These are phyloP conservation scores for Arothron firmamentum DNA, from an alignment of 2,113 vertebrate species.

Conservation along the genomic window DNA sequence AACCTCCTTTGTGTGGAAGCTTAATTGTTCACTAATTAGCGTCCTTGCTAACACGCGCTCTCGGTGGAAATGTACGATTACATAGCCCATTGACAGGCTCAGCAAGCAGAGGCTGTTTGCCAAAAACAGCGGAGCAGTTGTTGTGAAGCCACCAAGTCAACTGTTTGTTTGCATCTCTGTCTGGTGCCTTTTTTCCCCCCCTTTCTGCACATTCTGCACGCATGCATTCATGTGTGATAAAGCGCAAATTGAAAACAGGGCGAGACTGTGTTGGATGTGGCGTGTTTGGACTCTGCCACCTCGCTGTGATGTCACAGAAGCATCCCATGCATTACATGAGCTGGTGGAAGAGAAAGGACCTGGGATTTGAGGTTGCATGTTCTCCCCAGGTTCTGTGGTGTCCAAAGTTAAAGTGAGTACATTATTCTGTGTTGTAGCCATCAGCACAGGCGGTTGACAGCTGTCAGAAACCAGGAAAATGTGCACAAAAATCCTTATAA, in stretches of 20 bases:
- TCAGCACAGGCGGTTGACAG: too few relatives aligned
- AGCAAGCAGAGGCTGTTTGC: constrained; percentile 61
- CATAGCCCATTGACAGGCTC: constrained; percentile 54
- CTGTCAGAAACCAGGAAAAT: too few relatives aligned
- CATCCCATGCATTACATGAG: too few relatives aligned
- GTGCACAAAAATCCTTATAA: too few relatives aligned
- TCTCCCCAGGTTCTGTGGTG: too few relatives aligned
- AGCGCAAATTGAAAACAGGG: constrained; percentile 6
- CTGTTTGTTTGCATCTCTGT: constrained; percentile 16
- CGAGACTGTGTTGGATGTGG: too few relatives aligned
- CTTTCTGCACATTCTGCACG: constrained; percentile 4
- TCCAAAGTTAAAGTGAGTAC: too few relatives aligned
- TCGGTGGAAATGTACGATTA: constrained; percentile 69
- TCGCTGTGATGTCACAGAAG: too few relatives aligned
- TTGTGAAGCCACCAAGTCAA: constrained; percentile 30
- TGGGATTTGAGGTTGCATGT: too few relatives aligned
- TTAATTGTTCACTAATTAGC: constrained; percentile 67
- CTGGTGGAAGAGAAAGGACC: too few relatives aligned
- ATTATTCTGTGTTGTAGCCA: too few relatives aligned
- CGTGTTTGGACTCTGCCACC: too few relatives aligned
- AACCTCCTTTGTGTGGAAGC: constrained; percentile 63
- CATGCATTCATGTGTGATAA: constrained; percentile 2
- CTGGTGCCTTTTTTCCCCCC: neutral
- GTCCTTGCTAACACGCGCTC: constrained; percentile 59
- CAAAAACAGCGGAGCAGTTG: constrained; percentile 55